Base-by-base conservation (phyloP, 2,797 vertebrate genomes). In the Cuniculus paca region DNA sequence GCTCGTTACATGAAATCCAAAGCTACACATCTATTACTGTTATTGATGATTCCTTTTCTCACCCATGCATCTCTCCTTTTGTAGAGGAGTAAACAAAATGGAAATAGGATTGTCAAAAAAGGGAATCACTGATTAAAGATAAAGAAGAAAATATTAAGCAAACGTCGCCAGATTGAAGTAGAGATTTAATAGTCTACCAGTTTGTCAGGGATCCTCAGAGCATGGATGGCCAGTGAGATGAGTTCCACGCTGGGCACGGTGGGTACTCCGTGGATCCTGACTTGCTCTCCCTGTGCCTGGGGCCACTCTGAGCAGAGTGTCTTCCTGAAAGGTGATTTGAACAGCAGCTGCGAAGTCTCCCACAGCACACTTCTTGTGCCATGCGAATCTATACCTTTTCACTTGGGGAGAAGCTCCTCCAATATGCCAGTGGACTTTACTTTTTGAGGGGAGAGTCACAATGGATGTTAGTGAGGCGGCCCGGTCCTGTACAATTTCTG, bases 201-300 rank as follows among this genome's bases (percentile, higher is more conserved):
- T 36, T 70, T 52, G 28, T 28, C 1, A 13, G 20, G 70, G 26
- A 77, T 2, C 1, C n/a, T 52, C 26, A 60, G 60, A 52, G 17
- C 31, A 58, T 9, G 28, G 39, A 63, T 1, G 9, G 39, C 6
- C 56, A 17, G 20, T 28, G 36, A 56, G 31, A 22, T 20, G 24
- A 34, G 8, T 6, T 14, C 54, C 2, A 1, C 5, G 1, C 3
- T 48, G 6, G 1, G 17, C 26, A 65, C 36, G 0, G 17, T 36
- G 20, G 6, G 17, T 45, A 22, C 2, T 3, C 24, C 19, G 6
- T 36, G 11, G 1, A 9, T 39, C 24, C 13, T 7, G 7, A 34
- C 22, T 34, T 52, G 17, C 28, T 54, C 31, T 58, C 14, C n/a
- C n/a, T 60, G 16, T 70, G 17, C 58, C 48, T 48, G 60, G n/a